Conservation (phyloP, 2,113 vertebrate species). For the Ornithorhynchus anatinus region DNA sequence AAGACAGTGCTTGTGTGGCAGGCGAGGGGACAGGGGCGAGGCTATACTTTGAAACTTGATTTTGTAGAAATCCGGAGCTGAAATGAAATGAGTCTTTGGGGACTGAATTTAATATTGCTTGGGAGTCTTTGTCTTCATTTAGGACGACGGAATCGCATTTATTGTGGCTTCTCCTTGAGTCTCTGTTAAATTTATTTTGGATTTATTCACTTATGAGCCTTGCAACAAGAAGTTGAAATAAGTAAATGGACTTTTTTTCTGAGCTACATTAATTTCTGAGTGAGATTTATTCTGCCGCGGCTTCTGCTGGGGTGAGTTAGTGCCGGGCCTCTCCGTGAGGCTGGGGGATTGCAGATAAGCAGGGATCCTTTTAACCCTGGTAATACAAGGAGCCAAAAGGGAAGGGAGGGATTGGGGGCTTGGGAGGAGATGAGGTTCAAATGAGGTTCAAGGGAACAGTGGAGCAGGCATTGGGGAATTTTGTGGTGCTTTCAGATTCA, state of each 20-base stretch:
- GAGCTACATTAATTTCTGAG: constrained; percentile 55
- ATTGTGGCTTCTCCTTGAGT: constrained; percentile 22
- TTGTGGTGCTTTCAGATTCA: no score
- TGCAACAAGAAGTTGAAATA: constrained; percentile 48
- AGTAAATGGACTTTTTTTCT: constrained; percentile 40
- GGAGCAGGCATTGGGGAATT: no score
- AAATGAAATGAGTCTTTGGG: constrained; percentile 38
- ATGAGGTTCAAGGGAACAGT: no score
- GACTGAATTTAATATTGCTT: constrained; percentile 24
- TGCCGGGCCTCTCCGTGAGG: neutral
- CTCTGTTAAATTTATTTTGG: constrained; percentile 40
- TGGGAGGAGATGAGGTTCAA: no score
- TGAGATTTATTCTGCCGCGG: constrained; percentile 52
- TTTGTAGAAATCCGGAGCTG: constrained; percentile 38
- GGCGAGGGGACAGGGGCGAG: neutral
- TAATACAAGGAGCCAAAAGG: no score
- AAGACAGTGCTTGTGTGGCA: rapidly evolving
- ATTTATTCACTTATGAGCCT: constrained; percentile 59
- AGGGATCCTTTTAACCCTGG: no score
- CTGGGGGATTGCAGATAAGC: neutral
- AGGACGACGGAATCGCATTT: constrained; percentile 22
- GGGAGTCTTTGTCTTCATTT: constrained; percentile 40
- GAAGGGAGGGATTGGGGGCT: no score
- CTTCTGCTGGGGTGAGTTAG: neutral
- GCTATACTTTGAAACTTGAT: constrained; percentile 6